Base-by-base conservation (phyloP, 2,113 vertebrate species). In the Aptenodytes forsteri region DNA sequence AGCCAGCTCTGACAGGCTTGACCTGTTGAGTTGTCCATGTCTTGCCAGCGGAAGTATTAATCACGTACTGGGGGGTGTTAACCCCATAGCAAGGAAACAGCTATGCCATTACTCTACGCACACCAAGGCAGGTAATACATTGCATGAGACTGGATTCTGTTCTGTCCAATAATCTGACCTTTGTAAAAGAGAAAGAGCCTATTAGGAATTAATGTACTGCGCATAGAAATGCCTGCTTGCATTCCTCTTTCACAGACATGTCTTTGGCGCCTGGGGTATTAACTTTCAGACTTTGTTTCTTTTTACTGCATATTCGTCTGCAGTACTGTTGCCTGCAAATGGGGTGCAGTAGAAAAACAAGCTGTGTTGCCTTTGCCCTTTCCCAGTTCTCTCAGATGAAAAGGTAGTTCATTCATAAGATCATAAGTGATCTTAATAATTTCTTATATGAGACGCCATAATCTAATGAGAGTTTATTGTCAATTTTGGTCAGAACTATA, bases 271-370 rank as follows among this genome's bases (percentile, higher is more conserved):
- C 98, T 96, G 88, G 87, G 97, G 97, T 97, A 98, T 98, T 98
- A 98, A 97, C 97, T 97, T 96, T 97, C 97, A 97, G 97, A 97
- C 97, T 95, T 97, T 98, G 98, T 98, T 98, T 97, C 97, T 98
- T 97, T 98, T 97, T 97, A 95, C 96, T 93, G 84, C 94, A 47
- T 89, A 94, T 94, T 96, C 83, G 1, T 86, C 96, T 96, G 94
- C 80, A 92, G 27, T 81, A 94, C 56, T 61, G 64, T n/a, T 96
- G 91, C 91, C 79, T 95, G 71, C 93, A 95, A 96, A 97, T 6
- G 93, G 88, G 92, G 93, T 85, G 83, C 92, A 91, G 86, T 92
- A 97, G 88, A 92, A 98, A 97, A 98, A 98, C 95, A 97, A 95
- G 25, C 69, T 79, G 75, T 40, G 59, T 36, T 96, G 93, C 59